Percentiles rank a stretch among this genome's conserved stretches.
Conservation (phyloP, 2,797 vertebrate genomes). For the Melanotaenia pygmaea region DNA sequence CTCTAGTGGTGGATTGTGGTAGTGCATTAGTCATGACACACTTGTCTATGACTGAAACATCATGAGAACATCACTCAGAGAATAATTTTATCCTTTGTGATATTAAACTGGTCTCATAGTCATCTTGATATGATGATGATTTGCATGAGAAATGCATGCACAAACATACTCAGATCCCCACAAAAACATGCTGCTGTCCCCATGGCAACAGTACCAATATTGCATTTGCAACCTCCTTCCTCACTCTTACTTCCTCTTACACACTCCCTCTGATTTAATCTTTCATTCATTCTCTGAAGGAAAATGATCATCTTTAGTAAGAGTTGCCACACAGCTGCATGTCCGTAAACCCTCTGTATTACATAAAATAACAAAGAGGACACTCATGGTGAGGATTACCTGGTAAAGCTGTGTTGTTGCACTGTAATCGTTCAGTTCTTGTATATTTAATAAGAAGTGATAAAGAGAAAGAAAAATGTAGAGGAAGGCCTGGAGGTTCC, state of each 20-base stretch:
- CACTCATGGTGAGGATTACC: constrained; percentile 1
- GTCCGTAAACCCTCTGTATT: constrained; percentile 19
- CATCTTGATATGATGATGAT: constrained; percentile 15
- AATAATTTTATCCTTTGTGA: constrained; percentile 18
- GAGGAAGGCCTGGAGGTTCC: constrained; percentile 22
- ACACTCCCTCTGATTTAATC: constrained; percentile 40
- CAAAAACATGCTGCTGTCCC: constrained; percentile 53
- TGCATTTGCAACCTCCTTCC: constrained; percentile 41
- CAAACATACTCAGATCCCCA: constrained; percentile 13
- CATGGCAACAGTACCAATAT: constrained; percentile 71
- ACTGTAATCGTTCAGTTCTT: constrained; percentile 1
- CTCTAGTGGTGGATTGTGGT: constrained; percentile 61
- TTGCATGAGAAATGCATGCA: constrained; percentile 5
- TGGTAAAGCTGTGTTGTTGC: not conserved
- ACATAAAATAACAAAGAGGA: not conserved
- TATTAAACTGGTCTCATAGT: constrained; percentile 20
- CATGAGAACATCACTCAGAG: not conserved
- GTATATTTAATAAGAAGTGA: constrained; percentile 18
- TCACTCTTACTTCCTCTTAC: constrained; percentile 27
- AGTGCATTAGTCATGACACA: not conserved
- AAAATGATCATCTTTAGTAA: constrained; percentile 1
- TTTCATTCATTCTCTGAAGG: constrained; percentile 16
- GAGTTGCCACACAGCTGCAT: constrained; percentile 16
- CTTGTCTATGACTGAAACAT: constrained; percentile 6
- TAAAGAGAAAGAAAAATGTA: constrained; percentile 14